phyloP scores from a whole-genome alignment of 2,888 invertebrate genomes.

The Zeuzera pyrina region DNA sequence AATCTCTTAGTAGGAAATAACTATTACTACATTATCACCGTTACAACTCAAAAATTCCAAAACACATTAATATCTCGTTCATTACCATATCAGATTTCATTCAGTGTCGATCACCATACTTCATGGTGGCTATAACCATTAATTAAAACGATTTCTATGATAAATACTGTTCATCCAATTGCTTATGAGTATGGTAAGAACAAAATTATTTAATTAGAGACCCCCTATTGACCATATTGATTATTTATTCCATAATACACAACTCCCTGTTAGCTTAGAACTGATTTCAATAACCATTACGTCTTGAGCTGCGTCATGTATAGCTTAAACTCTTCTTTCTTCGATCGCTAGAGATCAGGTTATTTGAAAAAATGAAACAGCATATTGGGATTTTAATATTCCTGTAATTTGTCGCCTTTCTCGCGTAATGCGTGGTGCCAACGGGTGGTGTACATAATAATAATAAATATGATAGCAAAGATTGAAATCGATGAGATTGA shows the following conservation, averaged over 20 bases:
- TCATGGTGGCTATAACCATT: slow-evolving; percentile 31
- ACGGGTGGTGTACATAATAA: slow-evolving; percentile 31
- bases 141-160: slow-evolving; percentile 45
- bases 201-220: slow-evolving; percentile 49
- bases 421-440: slow-evolving; percentile 30
- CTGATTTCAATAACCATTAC: too few species aligned
- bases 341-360: too few species aligned
- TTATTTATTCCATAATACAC: slow-evolving; percentile 25
- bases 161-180: slow-evolving; percentile 23
- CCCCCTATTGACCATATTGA: slow-evolving; percentile 38
- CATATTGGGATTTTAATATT: too few species aligned
- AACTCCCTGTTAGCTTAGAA: too few species aligned
- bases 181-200: too few species aligned
- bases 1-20: too few species aligned
- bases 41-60: slow-evolving; percentile 1
- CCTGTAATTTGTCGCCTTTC: slow-evolving; percentile 48
- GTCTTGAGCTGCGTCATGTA: too few species aligned
- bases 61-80: slow-evolving; percentile 25
- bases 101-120: slow-evolving; percentile 29
- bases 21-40: slow-evolving; percentile 1
- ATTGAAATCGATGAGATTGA: too few species aligned
- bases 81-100: slow-evolving; percentile 42
- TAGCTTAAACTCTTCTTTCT: too few species aligned
- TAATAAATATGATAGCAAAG: too few species aligned
- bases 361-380: too few species aligned